Percentiles rank a stretch among this genome's conserved stretches.
Evolutionary conservation across 2,888 invertebrate genomes (phyloP).

Genomic region (Deroplatys truncata): DNA sequence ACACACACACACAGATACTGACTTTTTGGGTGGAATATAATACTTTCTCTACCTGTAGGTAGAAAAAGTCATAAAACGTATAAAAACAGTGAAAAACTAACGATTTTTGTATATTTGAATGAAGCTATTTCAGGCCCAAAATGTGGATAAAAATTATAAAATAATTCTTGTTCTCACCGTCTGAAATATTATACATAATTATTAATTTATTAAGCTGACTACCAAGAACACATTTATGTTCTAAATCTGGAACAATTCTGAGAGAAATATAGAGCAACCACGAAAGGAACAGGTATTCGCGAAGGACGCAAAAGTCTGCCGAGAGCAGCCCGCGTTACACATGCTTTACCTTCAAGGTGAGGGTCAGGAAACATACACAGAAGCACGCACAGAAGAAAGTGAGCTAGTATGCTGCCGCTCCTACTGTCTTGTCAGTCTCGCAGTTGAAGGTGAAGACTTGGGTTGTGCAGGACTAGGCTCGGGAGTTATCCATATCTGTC

Average conservation of each 20-base stretch:
- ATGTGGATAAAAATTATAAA: no score
- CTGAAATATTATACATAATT: no score
- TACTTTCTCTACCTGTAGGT: no score
- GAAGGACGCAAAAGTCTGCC: neutral
- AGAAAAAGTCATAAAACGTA: no score
- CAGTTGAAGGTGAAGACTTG: neutral
- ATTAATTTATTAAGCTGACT: neutral
- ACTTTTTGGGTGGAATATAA: no score
- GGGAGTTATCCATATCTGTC: neutral
- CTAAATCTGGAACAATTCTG: no score
- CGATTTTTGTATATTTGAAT: no score
- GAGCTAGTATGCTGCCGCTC: neutral
- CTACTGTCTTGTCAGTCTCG: neutral
- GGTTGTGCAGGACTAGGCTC: neutral
- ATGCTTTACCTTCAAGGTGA: neutral
- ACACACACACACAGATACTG: no score
- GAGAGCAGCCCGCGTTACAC: neutral
- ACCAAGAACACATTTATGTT: neutral
- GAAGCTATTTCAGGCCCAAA: no score
- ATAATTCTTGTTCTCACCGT: no score
- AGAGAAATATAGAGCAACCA: neutral
- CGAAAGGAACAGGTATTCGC: neutral
- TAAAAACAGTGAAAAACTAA: no score
- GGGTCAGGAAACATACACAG: neutral
- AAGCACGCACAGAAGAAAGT: neutral